Evolutionary conservation across 2,888 invertebrate species (phyloP), one percentile per base, ranked within the genome.

Genomic region (Sinohyriopsis cumingii): DNA sequence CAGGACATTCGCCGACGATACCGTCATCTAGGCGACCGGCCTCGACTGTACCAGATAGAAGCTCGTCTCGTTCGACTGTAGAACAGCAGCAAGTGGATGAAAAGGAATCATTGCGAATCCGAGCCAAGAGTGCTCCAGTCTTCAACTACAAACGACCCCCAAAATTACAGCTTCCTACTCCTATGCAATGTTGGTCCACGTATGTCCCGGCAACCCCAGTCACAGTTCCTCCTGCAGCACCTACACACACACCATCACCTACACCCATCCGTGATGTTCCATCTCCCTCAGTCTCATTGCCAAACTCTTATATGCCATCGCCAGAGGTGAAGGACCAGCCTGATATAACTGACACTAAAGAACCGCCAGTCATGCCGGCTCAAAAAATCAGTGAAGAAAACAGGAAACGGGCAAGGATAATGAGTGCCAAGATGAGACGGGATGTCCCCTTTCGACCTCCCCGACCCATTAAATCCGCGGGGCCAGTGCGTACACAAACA

Each of bases 121-220:
- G 82, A 33, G 74, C 81, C 12, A 79, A 76, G 69, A 82, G 82
- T 61, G 83, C 82, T 7, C 83, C 84, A 1, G 76, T 84, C 25
- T 80, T 76, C 59, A 83, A 81, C 33, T 84, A 82, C 63, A 80
- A 74, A 63, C 81, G 78, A 12, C 79, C 82, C 15, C 80, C 83
- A 33, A 79, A 72, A 62, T 67, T 84, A 33, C 71, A 78, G 61
- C 69, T 85, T 54, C 84, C 84, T 9, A 85, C 84, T 18, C 85
- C 85, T 9, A 73, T 71, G 33, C 81, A 85, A 73, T 84, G 82
- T 64, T 85, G 85, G 85, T 78, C 82, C 62, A 78, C 77, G 65
- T 70, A 74, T 65, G 72, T 80, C n/a, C 72, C 76, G 54, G 84
- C 84, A 76, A 82, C 82, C 56, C 70, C 73, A 60, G 80, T 81